Base-by-base conservation (phyloP, 2,797 vertebrate genomes). In the Xenopus petersii region DNA sequence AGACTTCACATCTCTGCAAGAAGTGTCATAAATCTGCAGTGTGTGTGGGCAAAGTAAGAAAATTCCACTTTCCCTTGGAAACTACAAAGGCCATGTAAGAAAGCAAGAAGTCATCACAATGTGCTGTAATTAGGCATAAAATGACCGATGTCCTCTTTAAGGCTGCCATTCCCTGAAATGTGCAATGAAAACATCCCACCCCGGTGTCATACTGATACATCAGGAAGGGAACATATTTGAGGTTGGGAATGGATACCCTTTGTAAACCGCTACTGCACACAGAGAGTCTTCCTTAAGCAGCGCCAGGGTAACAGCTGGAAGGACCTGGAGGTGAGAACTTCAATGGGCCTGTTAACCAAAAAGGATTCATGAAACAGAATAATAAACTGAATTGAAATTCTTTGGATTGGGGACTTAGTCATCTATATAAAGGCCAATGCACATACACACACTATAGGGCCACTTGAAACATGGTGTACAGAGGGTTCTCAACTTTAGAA, bases 1-100 rank as follows among this genome's bases (percentile, higher is more conserved):
- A 21, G 55, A 46, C 63, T 67, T 61, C 42, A 58, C 49, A 72
- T 73, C 75, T 68, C 70, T 48, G 64, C 70, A 73, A 77, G 70
- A 68, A 58, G 36, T 5, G 49, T 55, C 64, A 73, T 73, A 77
- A 67, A 77, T 67, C 55, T 62, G 47, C 75, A 48, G 11, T 68
- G 70, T 77, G 69, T 62, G 75, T 71, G 69, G 55, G 46, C 67
- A 51, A 15, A 5, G 21, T 4, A 24, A 60, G 21, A 71, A 61
- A 71, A 61, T 26, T n/a, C 26, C 30, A 7, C 65, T 36, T 3
- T 47, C 62, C 58, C 36, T 48, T 64, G 24, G 3, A 56, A 33
- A 70, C 67, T 66, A 62, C 75, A 71, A 61, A 72, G 69, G 30
- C 24, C 15, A 12, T n/a, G 47, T 26, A 26, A 47, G 55, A 68